Conservation (phyloP, 2,888 invertebrate genomes). For the Pseudanteris insignis region DNA sequence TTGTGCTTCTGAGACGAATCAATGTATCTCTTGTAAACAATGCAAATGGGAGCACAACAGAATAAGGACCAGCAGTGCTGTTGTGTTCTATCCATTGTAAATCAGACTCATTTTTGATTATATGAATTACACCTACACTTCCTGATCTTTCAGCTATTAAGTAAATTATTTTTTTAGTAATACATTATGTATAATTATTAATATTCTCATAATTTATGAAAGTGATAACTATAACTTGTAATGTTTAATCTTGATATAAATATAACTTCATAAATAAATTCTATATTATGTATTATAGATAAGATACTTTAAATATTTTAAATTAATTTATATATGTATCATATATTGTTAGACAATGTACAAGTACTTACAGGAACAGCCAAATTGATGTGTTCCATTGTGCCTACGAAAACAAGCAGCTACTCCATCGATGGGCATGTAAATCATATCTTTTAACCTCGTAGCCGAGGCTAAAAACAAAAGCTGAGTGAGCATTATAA, state of each 20-base stretch:
- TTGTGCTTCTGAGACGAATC: slow-evolving; percentile 68
- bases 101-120: slow-evolving; percentile 74
- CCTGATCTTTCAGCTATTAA: slow-evolving; percentile 76
- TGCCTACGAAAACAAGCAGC: slow-evolving; percentile 87
- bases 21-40: slow-evolving; percentile 72
- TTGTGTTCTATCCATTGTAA: slow-evolving; percentile 77
- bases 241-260: no score
- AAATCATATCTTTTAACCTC: slow-evolving; percentile 83
- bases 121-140: slow-evolving; percentile 85
- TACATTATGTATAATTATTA: no score
- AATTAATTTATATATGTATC: no score
- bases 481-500: no score
- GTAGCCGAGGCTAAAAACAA: slow-evolving; percentile 68
- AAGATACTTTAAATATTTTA: no score
- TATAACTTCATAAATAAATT: no score
- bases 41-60: slow-evolving; percentile 76
- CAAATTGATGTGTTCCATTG: slow-evolving; percentile 94
- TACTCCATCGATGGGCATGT: slow-evolving; percentile 76
- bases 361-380: slow-evolving; percentile 88
- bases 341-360: no score
- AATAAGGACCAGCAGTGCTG: slow-evolving; percentile 83
- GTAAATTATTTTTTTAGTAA: no score
- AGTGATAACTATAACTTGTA: no score
- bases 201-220: no score
- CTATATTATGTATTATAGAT: no score